Conservation (phyloP, 2,888 invertebrate genomes). For the Aleiodes leptofemur region DNA sequence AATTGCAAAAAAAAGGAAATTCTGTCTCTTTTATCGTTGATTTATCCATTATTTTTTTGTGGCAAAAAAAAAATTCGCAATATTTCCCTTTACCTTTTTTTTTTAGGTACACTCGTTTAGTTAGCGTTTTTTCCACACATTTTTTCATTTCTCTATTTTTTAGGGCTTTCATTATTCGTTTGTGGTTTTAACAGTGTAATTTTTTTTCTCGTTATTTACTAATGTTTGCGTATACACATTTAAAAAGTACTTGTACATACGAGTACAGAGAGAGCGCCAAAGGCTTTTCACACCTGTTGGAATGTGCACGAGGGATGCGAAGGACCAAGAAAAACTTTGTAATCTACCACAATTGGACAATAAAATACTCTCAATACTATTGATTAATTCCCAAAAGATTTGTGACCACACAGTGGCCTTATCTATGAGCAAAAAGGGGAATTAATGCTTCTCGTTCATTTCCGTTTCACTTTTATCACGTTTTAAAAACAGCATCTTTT, state of each 20-base stretch:
- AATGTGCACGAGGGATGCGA: slow-evolving; percentile 56
- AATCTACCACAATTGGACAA: slow-evolving; percentile 12
- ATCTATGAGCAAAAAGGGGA: not conserved
- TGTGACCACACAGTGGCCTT: too few relatives aligned
- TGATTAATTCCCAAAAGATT: slow-evolving; percentile 15
- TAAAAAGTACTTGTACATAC: not conserved
- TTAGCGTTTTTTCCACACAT: too few relatives aligned
- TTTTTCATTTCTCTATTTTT: not conserved
- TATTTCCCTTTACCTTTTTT: too few relatives aligned
- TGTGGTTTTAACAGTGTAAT: not conserved
- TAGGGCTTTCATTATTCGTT: slow-evolving; percentile 2
- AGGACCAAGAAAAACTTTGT: slow-evolving; percentile 42
- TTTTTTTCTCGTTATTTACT: not conserved
- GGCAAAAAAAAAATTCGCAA: too few relatives aligned
- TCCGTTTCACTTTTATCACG: not conserved
- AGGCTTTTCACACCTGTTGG: slow-evolving; percentile 68
- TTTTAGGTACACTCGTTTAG: too few relatives aligned
- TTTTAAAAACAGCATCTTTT: too few relatives aligned
- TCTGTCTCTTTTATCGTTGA: too few relatives aligned
- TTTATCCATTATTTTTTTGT: too few relatives aligned
- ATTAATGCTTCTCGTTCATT: not conserved
- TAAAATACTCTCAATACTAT: slow-evolving; percentile 21
- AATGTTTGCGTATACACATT: slow-evolving; percentile 15
- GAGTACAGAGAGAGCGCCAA: slow-evolving; percentile 31
- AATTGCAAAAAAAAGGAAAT: too few relatives aligned